Base-by-base conservation (phyloP, 2,888 invertebrate species). In the Polyommatus iphigenia region DNA sequence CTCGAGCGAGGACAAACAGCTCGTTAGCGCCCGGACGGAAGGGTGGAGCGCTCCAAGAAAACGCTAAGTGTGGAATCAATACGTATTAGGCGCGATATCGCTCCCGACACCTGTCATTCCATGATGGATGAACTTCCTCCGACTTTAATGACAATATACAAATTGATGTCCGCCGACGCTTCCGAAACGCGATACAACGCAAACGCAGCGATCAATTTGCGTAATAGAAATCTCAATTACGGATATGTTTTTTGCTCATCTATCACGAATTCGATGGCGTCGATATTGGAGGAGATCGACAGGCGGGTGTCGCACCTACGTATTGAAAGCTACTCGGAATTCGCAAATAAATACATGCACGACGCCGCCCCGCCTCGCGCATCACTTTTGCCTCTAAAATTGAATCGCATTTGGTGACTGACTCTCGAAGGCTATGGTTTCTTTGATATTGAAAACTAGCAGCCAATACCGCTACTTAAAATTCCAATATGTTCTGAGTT, bases 51-150 rank as follows among this genome's bases (percentile, higher is more conserved):
- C 88, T 91, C 90, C 91, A 93, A 93, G 92, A 93, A 93, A 93
- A 90, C 91, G 92, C 91, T 93, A 94, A 94, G 94, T 93, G 92
- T 93, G 91, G 92, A 94, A 93, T 94, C 94, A 94, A 94, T 94
- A 94, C 91, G 91, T 93, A 93, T 93, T 93, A 93, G 92, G 92
- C 91, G 92, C 89, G 92, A 92, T 93, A 93, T 93, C 93, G 91
- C 90, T 88, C 90, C 91, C 89, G 86, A 88, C 88, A 88, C 88
- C 89, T 92, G 93, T 93, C 93, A 92, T 89, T 85, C 88, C 87
- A 92, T 94, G 94, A 94, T 94, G 92, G 94, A 94, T 94, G 94
- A 92, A 92, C 90, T 92, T 92, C 89, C 91, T 91, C 87, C 87
- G 89, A 87, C 89, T 93, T 89, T 91, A 91, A 93, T 93, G 94